Evolutionary conservation across 2,797 vertebrate species (phyloP), one percentile per base, ranked within the genome.

Genomic region (Tauraco hartlaubi): DNA sequence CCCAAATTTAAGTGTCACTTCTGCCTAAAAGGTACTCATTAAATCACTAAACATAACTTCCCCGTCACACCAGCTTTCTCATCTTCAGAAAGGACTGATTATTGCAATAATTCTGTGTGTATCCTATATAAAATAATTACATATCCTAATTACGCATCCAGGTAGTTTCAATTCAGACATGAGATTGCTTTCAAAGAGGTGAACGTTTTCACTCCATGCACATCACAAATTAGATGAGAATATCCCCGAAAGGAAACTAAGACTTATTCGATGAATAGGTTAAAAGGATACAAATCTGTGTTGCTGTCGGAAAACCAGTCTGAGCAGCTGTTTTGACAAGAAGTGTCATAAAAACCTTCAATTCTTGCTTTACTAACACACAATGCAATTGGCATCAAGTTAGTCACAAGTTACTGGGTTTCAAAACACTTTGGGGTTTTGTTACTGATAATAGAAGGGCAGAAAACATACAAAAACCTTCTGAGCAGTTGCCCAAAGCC

Each of bases 41-140:
- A 76, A 67, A 67, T 85, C 64, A 67, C 75, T 54, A 87, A 94
- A 52, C 58, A 54, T 71, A 67, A 76, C 61, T 71, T 87, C 9
- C 31, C 71, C 73, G 54, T 51, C 72, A 75, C 6, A 31, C 48
- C n/a, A n/a, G 46, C 79, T 90, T 84, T 76, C 77, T 55, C 35
- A 33, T 82, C 46, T 49, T 89, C 56, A 55, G 58, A 35, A 81
- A 87, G 35, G 58, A 6, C n/a, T 8, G 23, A 86, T 89, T 79
- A 79, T 92, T 82, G 54, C 79, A 94, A 56, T 82, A 94, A 91
- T 71, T 91, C 54, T 44, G 37, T 74, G 58, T 88, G 71, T 85
- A 85, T 61, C 58, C 49, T 48, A 67, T 64, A 92, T 74, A 79
- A 94, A 92, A 81, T 80, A 76, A 95, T 96, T 88, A 74, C 17